Evolutionary conservation across 2,888 invertebrate species (phyloP).

Genomic region (Stenolophus ochropezus): DNA sequence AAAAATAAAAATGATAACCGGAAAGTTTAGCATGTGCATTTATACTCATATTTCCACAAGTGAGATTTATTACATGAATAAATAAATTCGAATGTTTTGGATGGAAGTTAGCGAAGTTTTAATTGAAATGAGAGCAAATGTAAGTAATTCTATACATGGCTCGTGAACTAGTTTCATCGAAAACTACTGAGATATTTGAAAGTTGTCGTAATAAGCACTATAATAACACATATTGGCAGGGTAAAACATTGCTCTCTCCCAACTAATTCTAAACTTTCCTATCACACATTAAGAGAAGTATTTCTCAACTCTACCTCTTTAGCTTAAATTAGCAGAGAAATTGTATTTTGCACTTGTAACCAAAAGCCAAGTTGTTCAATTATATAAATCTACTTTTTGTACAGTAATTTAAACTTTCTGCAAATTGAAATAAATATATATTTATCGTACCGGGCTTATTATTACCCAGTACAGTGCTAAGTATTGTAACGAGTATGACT

Average conservation of each 20-base stretch:
- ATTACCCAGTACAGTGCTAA: no score
- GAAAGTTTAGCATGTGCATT: background rate
- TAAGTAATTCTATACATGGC: background rate
- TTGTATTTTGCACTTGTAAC: background rate
- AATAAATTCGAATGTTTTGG: background rate
- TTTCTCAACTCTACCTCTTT: background rate
- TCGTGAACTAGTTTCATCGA: background rate
- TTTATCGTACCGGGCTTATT: no score
- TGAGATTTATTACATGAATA: background rate
- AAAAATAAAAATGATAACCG: background rate
- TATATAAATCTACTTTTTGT: background rate
- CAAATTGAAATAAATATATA: no score
- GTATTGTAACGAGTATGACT: no score
- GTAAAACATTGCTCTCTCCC: background rate
- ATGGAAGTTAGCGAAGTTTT: background rate
- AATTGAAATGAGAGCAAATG: constrained; percentile 11
- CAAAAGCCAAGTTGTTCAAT: background rate
- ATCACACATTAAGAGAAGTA: background rate
- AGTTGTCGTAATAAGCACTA: background rate
- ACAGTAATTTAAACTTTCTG: no score
- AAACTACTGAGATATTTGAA: constrained; percentile 3
- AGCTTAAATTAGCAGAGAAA: background rate
- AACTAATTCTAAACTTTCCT: background rate
- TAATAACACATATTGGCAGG: constrained; percentile 8
- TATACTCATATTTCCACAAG: background rate